Evolutionary conservation across 2,888 invertebrate genomes (phyloP), one percentile per base, ranked within the genome.

Genomic region (Zootermopsis nevadensis): DNA sequence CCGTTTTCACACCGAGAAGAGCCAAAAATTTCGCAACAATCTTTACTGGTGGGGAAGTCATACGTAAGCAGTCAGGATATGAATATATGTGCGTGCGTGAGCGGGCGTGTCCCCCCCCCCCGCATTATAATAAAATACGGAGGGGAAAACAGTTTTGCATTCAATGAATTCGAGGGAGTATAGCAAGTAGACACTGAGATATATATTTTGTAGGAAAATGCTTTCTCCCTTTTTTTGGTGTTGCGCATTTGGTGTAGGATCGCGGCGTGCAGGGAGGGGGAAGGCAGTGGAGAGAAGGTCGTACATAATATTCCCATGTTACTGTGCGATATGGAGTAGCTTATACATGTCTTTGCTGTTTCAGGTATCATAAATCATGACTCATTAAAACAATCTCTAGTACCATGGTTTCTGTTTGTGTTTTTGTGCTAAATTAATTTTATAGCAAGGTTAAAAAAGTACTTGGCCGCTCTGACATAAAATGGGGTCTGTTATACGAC

Each of bases 81-180:
- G 67, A 1, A 27, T 67, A 19, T 24, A 27, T n/a, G 66, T n/a
- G 66, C 24, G 24, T 66, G 66, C 7, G 66, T 66, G 27, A 15
- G 48, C 15, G 48, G 48, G 77, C 77, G 79, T 79, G 66, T 35
- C 48, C 33, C n/a, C n/a, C n/a, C n/a, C n/a, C n/a, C n/a, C n/a
- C n/a, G n/a, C 79, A 77, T 82, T 72, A 55, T 38, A 77, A 72
- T 82, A 77, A 82, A 72, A 77, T 77, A 82, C 77, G 82, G 60
- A 77, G 66, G 77, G 30, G 60, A 77, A 77, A 82, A 76, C 66
- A 66, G 77, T 76, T 76, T 35, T 66, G 76, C 48, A 82, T 82
- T 82, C 82, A 82, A 74, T 76, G 82, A 77, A 66, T 79, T 79
- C 79, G 79, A 35, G 76, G 31, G 66, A 42, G 66, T 55, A 79